phyloP scores from a whole-genome alignment of 2,113 vertebrate species.

The Lipotes vexillifer region DNA sequence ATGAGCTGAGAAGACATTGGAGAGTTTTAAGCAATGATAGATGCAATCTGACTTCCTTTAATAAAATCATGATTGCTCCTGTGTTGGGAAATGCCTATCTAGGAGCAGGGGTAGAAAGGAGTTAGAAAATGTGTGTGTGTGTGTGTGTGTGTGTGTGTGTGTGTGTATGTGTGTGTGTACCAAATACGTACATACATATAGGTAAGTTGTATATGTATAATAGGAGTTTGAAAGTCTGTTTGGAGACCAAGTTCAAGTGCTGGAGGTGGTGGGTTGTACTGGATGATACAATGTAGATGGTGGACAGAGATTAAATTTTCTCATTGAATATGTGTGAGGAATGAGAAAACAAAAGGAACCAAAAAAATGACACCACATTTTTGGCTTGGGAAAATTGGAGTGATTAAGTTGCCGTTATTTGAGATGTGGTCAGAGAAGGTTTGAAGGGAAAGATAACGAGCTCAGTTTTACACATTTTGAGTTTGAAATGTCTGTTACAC shows the following conservation, averaged over 20 bases:
- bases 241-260: background rate
- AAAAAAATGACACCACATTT: background rate
- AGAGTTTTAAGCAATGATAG: background rate
- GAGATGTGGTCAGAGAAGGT: background rate
- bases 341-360: background rate
- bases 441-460: background rate
- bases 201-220: background rate
- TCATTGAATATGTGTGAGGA: background rate
- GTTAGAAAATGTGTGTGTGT: background rate
- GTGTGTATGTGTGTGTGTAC: background rate
- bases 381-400: background rate
- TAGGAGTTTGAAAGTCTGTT: background rate
- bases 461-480: background rate
- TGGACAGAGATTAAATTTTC: background rate
- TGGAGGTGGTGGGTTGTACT: background rate
- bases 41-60: background rate
- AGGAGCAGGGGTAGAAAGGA: background rate
- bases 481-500: background rate
- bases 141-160: accelerated
- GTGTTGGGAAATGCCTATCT: background rate
- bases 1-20: background rate
- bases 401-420: background rate
- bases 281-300: background rate
- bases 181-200: background rate
- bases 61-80: background rate